A percentile compares a stretch with the other conserved stretches of the same genome.
These are phyloP conservation scores for Musca vetustissima DNA, from an alignment of 1,140 invertebrate species.

Conservation along the genomic window DNA sequence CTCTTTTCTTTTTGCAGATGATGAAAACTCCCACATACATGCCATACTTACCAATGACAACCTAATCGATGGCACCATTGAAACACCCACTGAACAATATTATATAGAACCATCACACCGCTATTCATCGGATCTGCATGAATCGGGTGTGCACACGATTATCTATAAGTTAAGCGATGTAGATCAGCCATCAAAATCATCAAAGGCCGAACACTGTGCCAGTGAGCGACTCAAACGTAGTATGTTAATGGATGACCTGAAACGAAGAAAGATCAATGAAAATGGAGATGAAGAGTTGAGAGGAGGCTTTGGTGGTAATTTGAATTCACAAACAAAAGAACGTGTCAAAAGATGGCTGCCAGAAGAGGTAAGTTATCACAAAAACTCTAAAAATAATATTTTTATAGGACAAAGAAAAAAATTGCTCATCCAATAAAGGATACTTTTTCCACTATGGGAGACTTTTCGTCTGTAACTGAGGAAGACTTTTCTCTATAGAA, in stretches of 20 bases:
- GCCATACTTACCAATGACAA: slow-evolving; percentile 84
- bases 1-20: slow-evolving; percentile 64
- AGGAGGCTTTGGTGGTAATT: background rate
- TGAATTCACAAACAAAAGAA: slow-evolving; percentile 22
- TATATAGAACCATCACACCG: slow-evolving; percentile 83
- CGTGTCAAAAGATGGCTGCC: slow-evolving; percentile 56
- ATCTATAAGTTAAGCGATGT: slow-evolving; percentile 84
- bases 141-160: slow-evolving; percentile 70
- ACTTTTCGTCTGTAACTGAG: too few species aligned
- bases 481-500: too few species aligned
- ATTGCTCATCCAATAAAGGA: too few species aligned
- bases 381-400: too few species aligned
- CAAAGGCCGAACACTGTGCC: slow-evolving; percentile 46
- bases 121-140: slow-evolving; percentile 65
- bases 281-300: background rate
- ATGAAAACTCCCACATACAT: slow-evolving; percentile 79
- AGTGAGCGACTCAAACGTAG: slow-evolving; percentile 43
- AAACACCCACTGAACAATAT: slow-evolving; percentile 73
- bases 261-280: slow-evolving; percentile 9
- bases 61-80: slow-evolving; percentile 85
- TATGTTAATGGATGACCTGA: slow-evolving; percentile 27
- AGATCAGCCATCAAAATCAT: slow-evolving; percentile 40
- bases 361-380: slow-evolving; percentile 47
- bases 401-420: too few species aligned
- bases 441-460: too few species aligned